Evolutionary conservation across 64 coral and sea anemone genomes (phyloP).

Genomic region (Montipora sp.): DNA sequence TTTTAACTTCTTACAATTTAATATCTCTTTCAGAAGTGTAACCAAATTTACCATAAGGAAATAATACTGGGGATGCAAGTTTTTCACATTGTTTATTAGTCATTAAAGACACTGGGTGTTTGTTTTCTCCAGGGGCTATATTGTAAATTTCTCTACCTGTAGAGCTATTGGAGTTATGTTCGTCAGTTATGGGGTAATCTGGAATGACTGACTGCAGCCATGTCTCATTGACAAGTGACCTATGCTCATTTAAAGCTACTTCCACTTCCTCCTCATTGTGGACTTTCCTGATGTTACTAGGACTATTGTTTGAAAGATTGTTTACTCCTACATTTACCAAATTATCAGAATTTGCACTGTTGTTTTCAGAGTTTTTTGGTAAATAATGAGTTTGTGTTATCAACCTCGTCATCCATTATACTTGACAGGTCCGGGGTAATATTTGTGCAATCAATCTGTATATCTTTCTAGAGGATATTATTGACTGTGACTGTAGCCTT

Average conservation of each 20-base stretch:
- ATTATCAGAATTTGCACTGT: no score
- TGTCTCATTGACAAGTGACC: conserved; percentile 59
- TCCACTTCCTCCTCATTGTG: no score
- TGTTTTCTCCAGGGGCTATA: not conserved
- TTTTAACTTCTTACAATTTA: not conserved
- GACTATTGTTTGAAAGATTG: no score
- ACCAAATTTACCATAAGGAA: not conserved
- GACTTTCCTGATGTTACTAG: no score
- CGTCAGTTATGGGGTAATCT: conserved; percentile 27
- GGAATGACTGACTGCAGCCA: conserved; percentile 63
- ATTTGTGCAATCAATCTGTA: no score
- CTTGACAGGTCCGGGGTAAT: no score
- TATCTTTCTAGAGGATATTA: no score
- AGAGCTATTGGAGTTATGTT: not conserved
- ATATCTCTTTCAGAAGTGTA: conserved; percentile 12
- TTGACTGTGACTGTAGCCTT: no score
- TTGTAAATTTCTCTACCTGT: conserved; percentile 15
- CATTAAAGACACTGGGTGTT: not conserved
- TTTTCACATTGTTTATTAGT: not conserved
- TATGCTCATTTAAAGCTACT: conserved; percentile 51
- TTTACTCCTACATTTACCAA: no score
- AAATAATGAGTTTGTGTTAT: no score
- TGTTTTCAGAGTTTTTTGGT: no score
- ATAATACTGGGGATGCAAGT: not conserved
- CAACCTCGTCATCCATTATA: no score